Conservation (phyloP, 1,140 invertebrate genomes). For the Adoxophyes honmai region DNA sequence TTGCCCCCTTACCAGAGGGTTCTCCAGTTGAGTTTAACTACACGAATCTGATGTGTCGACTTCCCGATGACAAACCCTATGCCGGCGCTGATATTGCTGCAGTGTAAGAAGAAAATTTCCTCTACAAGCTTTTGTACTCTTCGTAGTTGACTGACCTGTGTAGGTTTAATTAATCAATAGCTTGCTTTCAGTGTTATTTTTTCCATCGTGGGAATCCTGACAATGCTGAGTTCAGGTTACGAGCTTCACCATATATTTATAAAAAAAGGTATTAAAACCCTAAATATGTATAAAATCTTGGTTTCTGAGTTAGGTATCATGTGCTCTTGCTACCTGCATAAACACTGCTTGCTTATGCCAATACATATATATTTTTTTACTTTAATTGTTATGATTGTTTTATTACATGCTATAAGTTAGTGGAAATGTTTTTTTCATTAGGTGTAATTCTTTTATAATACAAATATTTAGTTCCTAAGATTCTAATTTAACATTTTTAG, state of each 20-base stretch:
- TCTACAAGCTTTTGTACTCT: no score
- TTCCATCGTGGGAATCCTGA: background rate
- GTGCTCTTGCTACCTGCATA: no score
- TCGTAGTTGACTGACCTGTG: no score
- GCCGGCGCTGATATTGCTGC: slow-evolving; percentile 1
- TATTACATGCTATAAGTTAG: no score
- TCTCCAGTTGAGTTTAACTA: background rate
- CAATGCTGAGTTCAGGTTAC: background rate
- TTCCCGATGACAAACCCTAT: slow-evolving; percentile 1
- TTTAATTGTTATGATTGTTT: no score
- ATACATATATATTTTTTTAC: no score
- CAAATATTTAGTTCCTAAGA: no score
- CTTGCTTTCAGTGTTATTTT: background rate
- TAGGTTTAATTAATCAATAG: background rate
- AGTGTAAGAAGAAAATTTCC: background rate
- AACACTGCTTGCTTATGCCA: no score
- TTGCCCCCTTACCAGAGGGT: background rate
- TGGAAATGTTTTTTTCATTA: no score
- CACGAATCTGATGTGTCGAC: background rate
- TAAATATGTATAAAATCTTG: no score
- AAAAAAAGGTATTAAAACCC: background rate
- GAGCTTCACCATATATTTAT: background rate
- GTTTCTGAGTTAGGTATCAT: no score
- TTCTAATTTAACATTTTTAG: background rate
- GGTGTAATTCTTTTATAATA: no score